Evolutionary conservation across 1,140 invertebrate species (phyloP).

Genomic region (Apolygus lucorum): DNA sequence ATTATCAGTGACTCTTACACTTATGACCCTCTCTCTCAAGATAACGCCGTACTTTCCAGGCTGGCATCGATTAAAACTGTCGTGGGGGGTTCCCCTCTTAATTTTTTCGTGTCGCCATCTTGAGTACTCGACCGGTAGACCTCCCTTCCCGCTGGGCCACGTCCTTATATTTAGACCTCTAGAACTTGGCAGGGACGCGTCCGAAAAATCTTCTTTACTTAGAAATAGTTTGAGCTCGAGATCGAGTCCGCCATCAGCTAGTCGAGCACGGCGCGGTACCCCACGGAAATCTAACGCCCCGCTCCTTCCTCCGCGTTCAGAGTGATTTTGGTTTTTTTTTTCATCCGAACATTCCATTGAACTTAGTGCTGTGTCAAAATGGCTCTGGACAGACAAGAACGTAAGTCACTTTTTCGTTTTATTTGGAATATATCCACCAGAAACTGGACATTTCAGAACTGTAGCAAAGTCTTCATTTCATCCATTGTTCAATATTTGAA

Average conservation of each 20-base stretch:
- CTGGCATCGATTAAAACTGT: no score
- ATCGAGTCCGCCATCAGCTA: conserved; percentile 18
- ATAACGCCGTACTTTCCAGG: no score
- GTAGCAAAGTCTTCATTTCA: no score
- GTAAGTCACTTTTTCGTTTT: conserved; percentile 2
- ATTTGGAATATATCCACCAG: no score
- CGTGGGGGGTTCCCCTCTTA: no score
- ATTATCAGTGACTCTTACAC: no score
- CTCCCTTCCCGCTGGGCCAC: conserved; percentile 2
- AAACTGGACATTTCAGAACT: no score
- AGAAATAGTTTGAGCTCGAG: conserved; percentile 22
- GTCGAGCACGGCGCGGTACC: conserved; percentile 1
- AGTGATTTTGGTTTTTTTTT: conserved; percentile 7
- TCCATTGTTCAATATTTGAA: no score
- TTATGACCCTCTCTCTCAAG: no score
- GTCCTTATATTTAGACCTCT: conserved; percentile 4
- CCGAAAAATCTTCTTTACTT: conserved; percentile 20
- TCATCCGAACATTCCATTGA: conserved; percentile 17
- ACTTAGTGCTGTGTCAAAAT: conserved; percentile 19
- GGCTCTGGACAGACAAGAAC: conserved; percentile 18
- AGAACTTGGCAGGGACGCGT: conserved; percentile 1
- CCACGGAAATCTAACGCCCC: neutral
- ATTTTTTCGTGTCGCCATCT: neutral
- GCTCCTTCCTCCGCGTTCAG: neutral
- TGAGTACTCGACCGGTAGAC: neutral